Conservation (phyloP, 2,113 vertebrate species). For the Labeo catla region DNA sequence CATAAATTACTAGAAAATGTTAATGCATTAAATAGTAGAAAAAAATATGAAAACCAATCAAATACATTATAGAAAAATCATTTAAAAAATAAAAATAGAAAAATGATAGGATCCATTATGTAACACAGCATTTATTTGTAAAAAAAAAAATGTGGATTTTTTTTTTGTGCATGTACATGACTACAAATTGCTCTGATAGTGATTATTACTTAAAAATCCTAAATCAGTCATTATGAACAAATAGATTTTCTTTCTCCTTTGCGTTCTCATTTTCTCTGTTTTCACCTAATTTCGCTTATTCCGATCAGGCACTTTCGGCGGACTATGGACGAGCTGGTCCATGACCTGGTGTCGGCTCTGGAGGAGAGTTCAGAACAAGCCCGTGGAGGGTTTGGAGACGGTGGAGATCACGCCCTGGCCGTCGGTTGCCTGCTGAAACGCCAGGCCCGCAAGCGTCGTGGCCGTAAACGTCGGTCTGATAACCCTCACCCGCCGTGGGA, state of each 20-base stretch:
- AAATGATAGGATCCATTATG: too few relatives aligned
- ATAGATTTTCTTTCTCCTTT: background rate
- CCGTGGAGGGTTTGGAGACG: slow-evolving; percentile 90
- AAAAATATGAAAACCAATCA: too few relatives aligned
- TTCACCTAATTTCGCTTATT: background rate
- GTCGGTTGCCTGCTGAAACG: slow-evolving; percentile 92
- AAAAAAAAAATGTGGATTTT: too few relatives aligned
- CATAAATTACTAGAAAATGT: too few relatives aligned
- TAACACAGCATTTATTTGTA: too few relatives aligned
- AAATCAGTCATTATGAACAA: too few relatives aligned
- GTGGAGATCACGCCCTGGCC: slow-evolving; percentile 86
- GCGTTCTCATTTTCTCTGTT: background rate
- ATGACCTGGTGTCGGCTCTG: slow-evolving; percentile 95
- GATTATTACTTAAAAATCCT: too few relatives aligned
- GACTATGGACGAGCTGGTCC: slow-evolving; percentile 99
- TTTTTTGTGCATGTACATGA: too few relatives aligned
- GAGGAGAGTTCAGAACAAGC: slow-evolving; percentile 99
- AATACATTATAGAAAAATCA: too few relatives aligned
- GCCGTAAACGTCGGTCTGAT: slow-evolving; percentile 89
- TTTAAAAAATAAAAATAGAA: background rate
- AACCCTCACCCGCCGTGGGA: slow-evolving; percentile 91
- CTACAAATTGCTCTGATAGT: too few relatives aligned
- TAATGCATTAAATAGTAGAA: too few relatives aligned
- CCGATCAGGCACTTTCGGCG: slow-evolving; percentile 90
- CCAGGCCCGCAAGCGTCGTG: slow-evolving; percentile 94